A percentile compares a stretch with the other conserved stretches of the same genome.
Evolutionary conservation across 2,113 vertebrate species (phyloP).

Genomic region (Sceloporus tristichus): DNA sequence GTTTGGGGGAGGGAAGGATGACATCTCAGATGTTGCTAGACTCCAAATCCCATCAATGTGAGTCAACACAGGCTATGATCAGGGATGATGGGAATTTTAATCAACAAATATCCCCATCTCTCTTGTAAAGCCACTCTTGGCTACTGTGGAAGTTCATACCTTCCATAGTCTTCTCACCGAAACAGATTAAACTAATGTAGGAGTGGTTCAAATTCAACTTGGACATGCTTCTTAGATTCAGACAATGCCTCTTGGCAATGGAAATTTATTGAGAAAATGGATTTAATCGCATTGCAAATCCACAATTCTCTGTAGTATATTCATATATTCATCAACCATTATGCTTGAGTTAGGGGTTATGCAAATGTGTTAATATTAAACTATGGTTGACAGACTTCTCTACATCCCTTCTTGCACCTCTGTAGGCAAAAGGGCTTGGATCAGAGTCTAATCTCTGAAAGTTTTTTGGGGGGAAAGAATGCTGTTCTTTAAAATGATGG

Average conservation of each 20-base stretch:
- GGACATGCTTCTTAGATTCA: background rate
- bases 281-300: conserved; percentile 13
- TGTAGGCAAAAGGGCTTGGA: too few species aligned
- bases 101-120: background rate
- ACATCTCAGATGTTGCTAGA: background rate
- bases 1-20: too few species aligned
- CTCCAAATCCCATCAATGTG: background rate
- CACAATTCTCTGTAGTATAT: conserved; percentile 6
- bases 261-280: background rate
- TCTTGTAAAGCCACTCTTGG: background rate
- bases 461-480: background rate
- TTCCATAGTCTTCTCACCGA: background rate
- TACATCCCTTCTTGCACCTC: background rate
- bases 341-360: background rate
- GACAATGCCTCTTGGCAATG: background rate
- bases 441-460: background rate
- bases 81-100: background rate
- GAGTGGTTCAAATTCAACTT: background rate
- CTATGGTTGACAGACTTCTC: background rate
- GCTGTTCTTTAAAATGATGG: background rate
- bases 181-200: background rate
- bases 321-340: conserved; percentile 14
- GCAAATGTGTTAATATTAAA: conserved; percentile 8
- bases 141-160: background rate
- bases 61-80: background rate